phyloP scores from a whole-genome alignment of 2,113 vertebrate species.

The Mesembrinibis cayennensis region DNA sequence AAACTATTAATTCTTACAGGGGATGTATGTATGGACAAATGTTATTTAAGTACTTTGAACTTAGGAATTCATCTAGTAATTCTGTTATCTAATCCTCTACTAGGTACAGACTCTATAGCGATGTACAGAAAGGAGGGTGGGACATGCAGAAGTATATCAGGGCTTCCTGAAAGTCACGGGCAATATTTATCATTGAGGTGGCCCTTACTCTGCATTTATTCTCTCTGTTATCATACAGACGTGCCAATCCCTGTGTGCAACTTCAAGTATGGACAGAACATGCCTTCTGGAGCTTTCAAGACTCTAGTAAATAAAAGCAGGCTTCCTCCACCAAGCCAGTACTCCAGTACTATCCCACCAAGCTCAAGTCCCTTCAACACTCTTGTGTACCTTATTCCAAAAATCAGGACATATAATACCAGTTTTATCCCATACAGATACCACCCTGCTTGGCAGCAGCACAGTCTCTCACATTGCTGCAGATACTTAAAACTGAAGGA shows the following conservation, averaged over 20 bases:
- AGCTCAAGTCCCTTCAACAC: neutral
- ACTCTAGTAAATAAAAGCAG: neutral
- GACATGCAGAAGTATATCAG: neutral
- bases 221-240: neutral
- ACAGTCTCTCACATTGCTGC: neutral
- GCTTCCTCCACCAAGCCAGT: neutral
- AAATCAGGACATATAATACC: neutral
- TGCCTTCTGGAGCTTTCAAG: neutral
- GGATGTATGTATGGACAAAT: neutral
- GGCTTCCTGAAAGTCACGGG: neutral
- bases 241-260: neutral
- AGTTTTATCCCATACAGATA: neutral
- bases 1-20: neutral
- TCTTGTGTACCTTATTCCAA: neutral
- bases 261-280: neutral
- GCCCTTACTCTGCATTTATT: neutral
- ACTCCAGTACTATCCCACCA: neutral
- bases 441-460: neutral
- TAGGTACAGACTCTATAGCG: accelerated
- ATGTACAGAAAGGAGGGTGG: neutral
- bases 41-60: neutral
- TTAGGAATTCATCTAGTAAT: neutral
- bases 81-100: neutral
- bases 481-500: neutral
- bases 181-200: neutral